Evolutionary conservation across 2,888 invertebrate species (phyloP).

Genomic region (Dryobotodes eremita): DNA sequence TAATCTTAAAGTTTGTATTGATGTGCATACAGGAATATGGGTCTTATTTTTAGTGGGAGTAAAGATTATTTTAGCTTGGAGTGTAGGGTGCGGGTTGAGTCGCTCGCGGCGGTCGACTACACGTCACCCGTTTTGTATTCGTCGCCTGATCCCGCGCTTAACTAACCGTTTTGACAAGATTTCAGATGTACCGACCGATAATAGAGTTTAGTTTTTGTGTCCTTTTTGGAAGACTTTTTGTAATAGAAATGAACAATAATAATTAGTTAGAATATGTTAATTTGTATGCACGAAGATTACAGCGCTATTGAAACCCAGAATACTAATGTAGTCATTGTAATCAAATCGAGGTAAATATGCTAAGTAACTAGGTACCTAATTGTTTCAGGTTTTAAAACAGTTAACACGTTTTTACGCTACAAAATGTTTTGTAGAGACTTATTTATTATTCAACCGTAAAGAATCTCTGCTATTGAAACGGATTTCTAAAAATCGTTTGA

Average conservation of each 20-base stretch:
- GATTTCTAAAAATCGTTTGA: slow-evolving; percentile 74
- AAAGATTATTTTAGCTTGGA: slow-evolving; percentile 44
- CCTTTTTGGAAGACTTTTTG: slow-evolving; percentile 62
- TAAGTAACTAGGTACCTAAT: not conserved
- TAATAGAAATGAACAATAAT: slow-evolving; percentile 23
- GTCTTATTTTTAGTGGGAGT: slow-evolving; percentile 64
- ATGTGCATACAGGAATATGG: slow-evolving; percentile 57
- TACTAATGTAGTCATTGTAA: slow-evolving; percentile 12
- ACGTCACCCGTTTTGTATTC: slow-evolving; percentile 87
- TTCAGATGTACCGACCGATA: slow-evolving; percentile 84
- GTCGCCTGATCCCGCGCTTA: slow-evolving; percentile 88
- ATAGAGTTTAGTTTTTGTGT: slow-evolving; percentile 69
- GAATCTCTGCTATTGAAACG: slow-evolving; percentile 60
- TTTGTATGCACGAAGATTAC: slow-evolving; percentile 22
- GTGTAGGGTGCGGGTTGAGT: slow-evolving; percentile 53
- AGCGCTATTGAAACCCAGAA: slow-evolving; percentile 6
- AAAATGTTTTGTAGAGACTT: not conserved
- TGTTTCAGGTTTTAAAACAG: not conserved
- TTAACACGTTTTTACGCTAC: not conserved
- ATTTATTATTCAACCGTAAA: not conserved
- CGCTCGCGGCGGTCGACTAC: slow-evolving; percentile 72
- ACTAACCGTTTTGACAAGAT: slow-evolving; percentile 90
- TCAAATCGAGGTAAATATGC: not conserved
- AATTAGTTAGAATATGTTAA: slow-evolving; percentile 43
- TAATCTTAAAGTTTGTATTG: slow-evolving; percentile 59